Base-by-base conservation (phyloP, 2,113 vertebrate species). In the Microtus pennsylvanicus region DNA sequence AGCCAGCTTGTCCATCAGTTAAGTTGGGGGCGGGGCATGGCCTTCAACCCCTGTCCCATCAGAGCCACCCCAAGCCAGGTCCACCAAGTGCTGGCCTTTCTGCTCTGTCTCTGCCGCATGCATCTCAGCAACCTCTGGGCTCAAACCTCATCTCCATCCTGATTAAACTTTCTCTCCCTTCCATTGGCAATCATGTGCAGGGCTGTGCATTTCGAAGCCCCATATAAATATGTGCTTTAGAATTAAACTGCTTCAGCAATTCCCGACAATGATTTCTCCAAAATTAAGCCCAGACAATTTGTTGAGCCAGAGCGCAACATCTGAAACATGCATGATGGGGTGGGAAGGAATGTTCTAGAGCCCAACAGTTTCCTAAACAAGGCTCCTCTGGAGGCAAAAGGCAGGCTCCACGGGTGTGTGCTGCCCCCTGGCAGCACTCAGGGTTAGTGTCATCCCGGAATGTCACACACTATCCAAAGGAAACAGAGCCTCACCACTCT, bases 161-260 rank as follows among this genome's bases (percentile, higher is more conserved):
- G 98, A 98, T 98, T 98, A 98, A 98, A 98, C 96, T 97, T 93
- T 47, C 45, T 93, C 95, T 97, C 93, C 96, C 94, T 96, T 93
- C 97, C 96, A 90, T 98, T 97, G 97, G 97, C 97, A 98, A 97
- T 95, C 95, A 96, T 86, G 0, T 74, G 72, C 19, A 89, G 97
- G 1, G 4, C 55, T 80, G 95, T 90, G 98, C 96, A 98, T 98
- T 97, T 96, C 90, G 96, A 97, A 78, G 97, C 93, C 96, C 95
- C 83, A 30, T 96, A 98, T 96, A 98, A 98, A 98, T 97, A 98
- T 96, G 93, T 97, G 97, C 98, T 98, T 98, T 98, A 93, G 97
- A 97, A 98, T 98, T 98, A 98, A 98, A 98, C 98, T 97, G 97
- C 91, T 98, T 98, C 98, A 97, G 98, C 98, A 97, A 89, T 97